Evolutionary conservation across 2,113 vertebrate genomes (phyloP).

Genomic region (Saccopteryx bilineata): DNA sequence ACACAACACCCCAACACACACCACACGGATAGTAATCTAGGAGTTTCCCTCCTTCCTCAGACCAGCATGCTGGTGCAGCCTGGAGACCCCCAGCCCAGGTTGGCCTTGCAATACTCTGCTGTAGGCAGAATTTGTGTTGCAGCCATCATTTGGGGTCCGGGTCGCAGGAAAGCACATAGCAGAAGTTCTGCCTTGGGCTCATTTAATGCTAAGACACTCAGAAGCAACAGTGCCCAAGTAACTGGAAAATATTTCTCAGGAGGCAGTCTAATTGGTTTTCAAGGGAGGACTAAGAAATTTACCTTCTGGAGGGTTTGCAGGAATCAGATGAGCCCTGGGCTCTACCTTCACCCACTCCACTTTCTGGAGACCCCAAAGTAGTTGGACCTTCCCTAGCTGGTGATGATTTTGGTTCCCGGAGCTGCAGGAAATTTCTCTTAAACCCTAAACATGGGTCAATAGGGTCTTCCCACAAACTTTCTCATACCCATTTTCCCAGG

Average conservation of each 20-base stretch:
- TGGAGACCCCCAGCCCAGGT: background rate
- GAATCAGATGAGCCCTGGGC: background rate
- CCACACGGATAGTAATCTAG: too few relatives aligned
- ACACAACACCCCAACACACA: too few relatives aligned
- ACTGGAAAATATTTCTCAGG: slow-evolving; percentile 85
- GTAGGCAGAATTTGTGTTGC: slow-evolving; percentile 34
- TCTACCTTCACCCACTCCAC: rapidly evolving
- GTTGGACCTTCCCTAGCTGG: background rate
- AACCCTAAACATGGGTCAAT: background rate
- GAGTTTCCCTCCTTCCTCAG: background rate
- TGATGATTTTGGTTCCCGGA: background rate
- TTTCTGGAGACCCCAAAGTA: background rate
- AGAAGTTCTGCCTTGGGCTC: slow-evolving; percentile 77
- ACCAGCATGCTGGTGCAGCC: background rate
- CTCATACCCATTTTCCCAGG: background rate
- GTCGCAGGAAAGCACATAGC: slow-evolving; percentile 77
- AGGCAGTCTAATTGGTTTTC: slow-evolving; percentile 84
- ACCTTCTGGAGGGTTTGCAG: slow-evolving; percentile 71
- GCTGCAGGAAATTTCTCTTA: background rate
- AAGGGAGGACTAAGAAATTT: slow-evolving; percentile 80
- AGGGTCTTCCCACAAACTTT: background rate
- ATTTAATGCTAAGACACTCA: slow-evolving; percentile 81
- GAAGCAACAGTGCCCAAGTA: slow-evolving; percentile 81
- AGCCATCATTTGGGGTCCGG: slow-evolving; percentile 47
- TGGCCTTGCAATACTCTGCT: background rate